Evolutionary conservation across 2,888 invertebrate genomes (phyloP).

Genomic region (Pteria penguin): DNA sequence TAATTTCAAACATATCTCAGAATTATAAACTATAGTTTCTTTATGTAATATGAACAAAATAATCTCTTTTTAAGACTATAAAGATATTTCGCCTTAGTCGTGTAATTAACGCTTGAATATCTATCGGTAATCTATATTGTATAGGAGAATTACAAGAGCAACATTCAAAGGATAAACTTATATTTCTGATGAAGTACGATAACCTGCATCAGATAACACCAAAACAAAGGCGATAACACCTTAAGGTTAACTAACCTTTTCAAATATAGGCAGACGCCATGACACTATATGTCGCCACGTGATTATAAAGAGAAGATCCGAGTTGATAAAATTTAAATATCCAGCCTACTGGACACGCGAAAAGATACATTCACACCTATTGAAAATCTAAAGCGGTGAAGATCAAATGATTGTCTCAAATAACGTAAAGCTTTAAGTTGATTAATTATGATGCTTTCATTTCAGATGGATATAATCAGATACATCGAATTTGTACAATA

Average conservation of each 20-base stretch:
- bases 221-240: not conserved
- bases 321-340: constrained; percentile 12
- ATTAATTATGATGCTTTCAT: not conserved
- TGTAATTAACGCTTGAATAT: not conserved
- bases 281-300: constrained; percentile 19
- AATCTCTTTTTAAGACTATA: too few species aligned
- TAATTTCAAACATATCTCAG: too few species aligned
- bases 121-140: not conserved
- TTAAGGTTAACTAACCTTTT: constrained; percentile 1
- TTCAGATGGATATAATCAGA: not conserved
- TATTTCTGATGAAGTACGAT: not conserved
- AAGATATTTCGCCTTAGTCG: too few species aligned
- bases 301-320: constrained; percentile 1
- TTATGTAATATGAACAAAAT: too few species aligned
- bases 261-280: constrained; percentile 12
- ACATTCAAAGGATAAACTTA: not conserved
- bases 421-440: not conserved
- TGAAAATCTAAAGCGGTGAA: not conserved
- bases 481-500: not conserved
- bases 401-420: not conserved
- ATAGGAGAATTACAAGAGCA: not conserved
- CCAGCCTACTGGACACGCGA: constrained; percentile 13
- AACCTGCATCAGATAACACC: not conserved
- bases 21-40: too few species aligned
- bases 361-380: constrained; percentile 16